A percentile compares a stretch with the other conserved stretches of the same genome.
phyloP scores from a whole-genome alignment of 1,140 invertebrate genomes.

The Pantala flavescens region DNA sequence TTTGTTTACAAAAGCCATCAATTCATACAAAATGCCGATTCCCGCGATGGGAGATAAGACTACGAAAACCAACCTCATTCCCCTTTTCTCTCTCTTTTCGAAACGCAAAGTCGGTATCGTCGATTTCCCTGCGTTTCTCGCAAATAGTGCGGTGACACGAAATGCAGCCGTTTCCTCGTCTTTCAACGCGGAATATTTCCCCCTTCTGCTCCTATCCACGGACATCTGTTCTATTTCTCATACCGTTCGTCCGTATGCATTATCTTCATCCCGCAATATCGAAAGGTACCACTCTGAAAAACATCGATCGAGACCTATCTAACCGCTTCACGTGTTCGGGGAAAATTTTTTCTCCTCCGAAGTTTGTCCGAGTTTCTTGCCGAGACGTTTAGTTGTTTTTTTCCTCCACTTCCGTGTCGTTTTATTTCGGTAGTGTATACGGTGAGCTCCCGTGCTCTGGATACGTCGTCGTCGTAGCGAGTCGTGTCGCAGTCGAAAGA shows the following conservation, averaged over 20 bases:
- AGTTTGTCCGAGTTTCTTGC: too few relatives aligned
- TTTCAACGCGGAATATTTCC: background rate
- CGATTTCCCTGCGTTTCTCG: background rate
- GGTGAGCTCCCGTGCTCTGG: too few relatives aligned
- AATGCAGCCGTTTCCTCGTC: background rate
- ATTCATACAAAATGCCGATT: too few relatives aligned
- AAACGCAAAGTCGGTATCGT: background rate
- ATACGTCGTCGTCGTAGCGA: too few relatives aligned
- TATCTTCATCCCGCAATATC: background rate
- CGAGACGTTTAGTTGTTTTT: too few relatives aligned
- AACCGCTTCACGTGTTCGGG: background rate
- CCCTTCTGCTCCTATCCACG: background rate
- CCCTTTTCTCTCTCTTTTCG: background rate
- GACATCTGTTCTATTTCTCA: slow-evolving; percentile 1
- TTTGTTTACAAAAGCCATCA: too few relatives aligned
- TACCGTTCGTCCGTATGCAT: background rate
- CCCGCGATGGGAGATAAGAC: too few relatives aligned
- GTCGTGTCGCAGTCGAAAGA: too few relatives aligned
- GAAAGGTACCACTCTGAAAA: background rate
- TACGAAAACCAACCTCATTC: background rate
- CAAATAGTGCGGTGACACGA: slow-evolving; percentile 1
- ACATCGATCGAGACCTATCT: background rate
- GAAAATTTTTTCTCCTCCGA: background rate
- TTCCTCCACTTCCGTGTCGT: too few relatives aligned
- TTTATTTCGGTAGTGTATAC: too few relatives aligned